Base-by-base conservation (phyloP, 2,113 vertebrate genomes). In the Balaenoptera acutorostrata region DNA sequence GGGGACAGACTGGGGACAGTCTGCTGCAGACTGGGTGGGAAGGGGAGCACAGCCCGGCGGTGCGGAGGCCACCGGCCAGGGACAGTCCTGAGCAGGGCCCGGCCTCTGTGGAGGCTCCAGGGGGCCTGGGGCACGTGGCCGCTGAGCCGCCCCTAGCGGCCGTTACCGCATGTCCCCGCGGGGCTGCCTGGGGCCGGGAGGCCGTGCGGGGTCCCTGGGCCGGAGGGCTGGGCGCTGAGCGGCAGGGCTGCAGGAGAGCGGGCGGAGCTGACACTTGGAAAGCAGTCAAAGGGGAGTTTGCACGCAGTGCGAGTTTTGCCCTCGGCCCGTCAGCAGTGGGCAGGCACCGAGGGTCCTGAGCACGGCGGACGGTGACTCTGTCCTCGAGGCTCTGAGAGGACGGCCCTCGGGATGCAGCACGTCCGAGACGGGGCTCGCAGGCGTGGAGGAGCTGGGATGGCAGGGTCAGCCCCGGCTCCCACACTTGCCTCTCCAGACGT, bases 221-320 rank as follows among this genome's bases (percentile, higher is more conserved):
- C n/a, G 0, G 23, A 8, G 78, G 41, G 55, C 12, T 11, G 78
- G 55, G 21, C 2, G 14, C 55, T 6, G 55, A 4, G 17, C 27
- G 1, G 55, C 78, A 39, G 5, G 25, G 52, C 2, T 3, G 23
- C 5, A 0, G 2, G 7, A 2, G 11, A 11, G 13, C 0, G 15
- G 18, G 29, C 12, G 7, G 29, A 8, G 39, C 52, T 1, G 0
- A 6, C 69, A 2, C n/a, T 9, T 9, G 27, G 29, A 29, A 46
- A 2, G 0, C 63, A 6, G 8, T 1, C 0, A 4, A 25, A 10
- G 27, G 2, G 36, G 18, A 25, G 21, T 74, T 41, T 44, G 55
- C 13, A 1, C 0, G 3, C 21, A 14, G 31, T 6, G 41, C 18
- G 23, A 1, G 12, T n/a, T 59, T 4, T 0, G 55, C 41, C 29